phyloP scores from a whole-genome alignment of 2,113 vertebrate species.

The Gadus chalcogrammus region DNA sequence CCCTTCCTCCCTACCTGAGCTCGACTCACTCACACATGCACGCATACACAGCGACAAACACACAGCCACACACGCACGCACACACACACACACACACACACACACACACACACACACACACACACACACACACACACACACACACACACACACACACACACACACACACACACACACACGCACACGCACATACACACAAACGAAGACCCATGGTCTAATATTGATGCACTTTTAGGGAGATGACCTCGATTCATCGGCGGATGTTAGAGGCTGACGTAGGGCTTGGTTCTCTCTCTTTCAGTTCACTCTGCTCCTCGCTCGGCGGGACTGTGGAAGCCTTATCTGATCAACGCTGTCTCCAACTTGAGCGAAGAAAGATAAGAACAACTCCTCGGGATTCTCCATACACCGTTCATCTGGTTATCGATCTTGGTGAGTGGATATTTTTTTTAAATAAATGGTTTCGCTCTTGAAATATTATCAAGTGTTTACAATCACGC shows the following conservation, averaged over 20 bases:
- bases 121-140: too few species aligned
- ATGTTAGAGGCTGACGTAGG: constrained; percentile 33
- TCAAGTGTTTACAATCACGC: constrained; percentile 12
- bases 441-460: background rate
- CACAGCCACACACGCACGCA: too few species aligned
- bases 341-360: constrained; percentile 52
- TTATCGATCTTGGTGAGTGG: constrained; percentile 54
- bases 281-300: constrained; percentile 30
- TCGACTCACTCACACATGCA: too few species aligned
- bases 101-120: too few species aligned
- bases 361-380: constrained; percentile 69
- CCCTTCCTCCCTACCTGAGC: constrained; percentile 1
- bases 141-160: too few species aligned
- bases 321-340: constrained; percentile 57
- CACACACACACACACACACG: background rate
- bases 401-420: constrained; percentile 58
- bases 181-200: background rate
- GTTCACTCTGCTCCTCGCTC: constrained; percentile 46
- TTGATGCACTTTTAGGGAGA: constrained; percentile 53
- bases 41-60: too few species aligned
- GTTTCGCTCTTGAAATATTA: background rate
- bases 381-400: constrained; percentile 71
- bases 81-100: too few species aligned
- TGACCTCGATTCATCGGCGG: constrained; percentile 55
- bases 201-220: constrained; percentile 39